Evolutionary conservation across 2,888 invertebrate genomes (phyloP).

Genomic region (Drosophila pseudotakahashii): DNA sequence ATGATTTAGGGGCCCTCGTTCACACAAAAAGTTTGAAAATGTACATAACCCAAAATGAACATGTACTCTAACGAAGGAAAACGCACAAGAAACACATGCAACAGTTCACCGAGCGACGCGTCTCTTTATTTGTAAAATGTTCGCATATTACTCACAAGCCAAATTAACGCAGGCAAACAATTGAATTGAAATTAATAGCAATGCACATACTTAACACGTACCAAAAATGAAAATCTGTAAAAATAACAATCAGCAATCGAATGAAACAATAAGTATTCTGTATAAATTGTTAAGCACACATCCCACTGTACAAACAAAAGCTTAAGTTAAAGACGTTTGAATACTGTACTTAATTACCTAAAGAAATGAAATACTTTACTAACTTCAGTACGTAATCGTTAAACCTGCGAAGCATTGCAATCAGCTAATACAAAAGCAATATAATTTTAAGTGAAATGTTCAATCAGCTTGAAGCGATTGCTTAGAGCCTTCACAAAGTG

Average conservation of each 20-base stretch:
- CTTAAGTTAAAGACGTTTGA: constrained; percentile 32
- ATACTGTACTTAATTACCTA: constrained; percentile 53
- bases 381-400: constrained; percentile 14
- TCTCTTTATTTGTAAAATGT: constrained; percentile 50
- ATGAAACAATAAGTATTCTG: constrained; percentile 53
- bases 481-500: constrained; percentile 50
- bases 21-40: constrained; percentile 24
- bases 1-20: constrained; percentile 73
- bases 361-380: constrained; percentile 26
- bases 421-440: constrained; percentile 56
- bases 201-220: constrained; percentile 15
- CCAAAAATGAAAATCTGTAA: constrained; percentile 64
- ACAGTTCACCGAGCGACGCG: constrained; percentile 66
- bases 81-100: constrained; percentile 50
- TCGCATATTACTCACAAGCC: constrained; percentile 49
- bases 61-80: constrained; percentile 14
- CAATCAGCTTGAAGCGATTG: constrained; percentile 37
- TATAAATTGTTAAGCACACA: constrained; percentile 48
- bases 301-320: constrained; percentile 61
- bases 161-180: constrained; percentile 3
- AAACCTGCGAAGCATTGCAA: constrained; percentile 49
- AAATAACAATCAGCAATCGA: constrained; percentile 56
- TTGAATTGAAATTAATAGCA: constrained; percentile 11
- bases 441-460: constrained; percentile 26
- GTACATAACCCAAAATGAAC: constrained; percentile 25